Base-by-base conservation (phyloP, 2,797 vertebrate genomes). In the Leptodactylus fallax region DNA sequence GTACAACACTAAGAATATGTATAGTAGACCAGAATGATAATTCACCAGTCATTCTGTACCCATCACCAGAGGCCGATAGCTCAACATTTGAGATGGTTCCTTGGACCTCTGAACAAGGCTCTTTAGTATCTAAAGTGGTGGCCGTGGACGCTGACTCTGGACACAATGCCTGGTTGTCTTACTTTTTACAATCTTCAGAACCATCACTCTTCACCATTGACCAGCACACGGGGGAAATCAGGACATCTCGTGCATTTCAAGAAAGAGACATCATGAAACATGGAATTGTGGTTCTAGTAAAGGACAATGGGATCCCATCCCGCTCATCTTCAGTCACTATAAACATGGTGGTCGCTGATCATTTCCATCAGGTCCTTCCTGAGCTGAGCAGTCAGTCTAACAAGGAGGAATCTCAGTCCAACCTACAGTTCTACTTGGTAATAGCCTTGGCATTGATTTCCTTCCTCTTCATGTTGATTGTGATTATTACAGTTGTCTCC, bases 11-110 rank as follows among this genome's bases (percentile, higher is more conserved):
- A 85, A 97, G 97, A 14, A 95, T 99, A 81, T 98, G 98, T 71
- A 95, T 99, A 82, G 93, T 97, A 83, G 98, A 99, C 92, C 94
- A 96, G 90, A 99, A 99, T 65, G 98, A 99, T 93, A 98, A 99
- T 36, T 60, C 94, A 0, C 98, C 98, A 1, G 91, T 93, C 6
- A 93, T 99, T 90, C 92, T 99, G 81, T 93, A 98, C 87, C 98
- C 98, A 0, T 87, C 92, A 12, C 90, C 92, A 16, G 93, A 95
- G n/a, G n/a, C n/a, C 58, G 96, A 97, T 0, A 83, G 92, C 55
- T 93, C 91, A 0, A 90, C 95, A 81, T 94, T 95, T 51, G 95
- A 98, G 60, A 95, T 90, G 51, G 93, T 98, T 76, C 96, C 96
- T 0, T 95, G 95, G 14, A 97, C 96, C 63, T 96, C 94, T 0